Percentiles rank a stretch among this genome's conserved stretches.
These are phyloP conservation scores for fruit fly (Drosophila melanogaster) DNA, from an alignment of 1,140 invertebrate species.

Conservation along the genomic window Release_6_plus_ISO1_MT NT_033777.3:4670001-4670500, in stretches of 20 bases:
- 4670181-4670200: constrained; percentile 10
- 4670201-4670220: constrained; percentile 32
- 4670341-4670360: constrained; percentile 33
- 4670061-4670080: constrained; percentile 72
- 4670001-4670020: constrained; percentile 33
- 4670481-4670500: constrained; percentile 63
- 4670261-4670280: constrained; percentile 26
- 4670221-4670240: constrained; percentile 38
- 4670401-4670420: constrained; percentile 61
- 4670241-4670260: constrained; percentile 32
- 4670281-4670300: constrained; percentile 67
- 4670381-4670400: constrained; percentile 62
- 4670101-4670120: constrained; percentile 40
- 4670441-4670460: constrained; percentile 71
- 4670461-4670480: constrained; percentile 56
- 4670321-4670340: constrained; percentile 56
- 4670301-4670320: constrained; percentile 36
- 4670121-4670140: constrained; percentile 64
- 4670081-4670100: constrained; percentile 66
- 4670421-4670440: constrained; percentile 43
- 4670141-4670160: constrained; percentile 34
- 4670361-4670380: constrained; percentile 36
- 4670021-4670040: constrained; percentile 51
- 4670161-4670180: constrained; percentile 13
- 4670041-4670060: constrained; percentile 63